Conservation (phyloP, 2,888 invertebrate genomes). For the Eurytoma californica region DNA sequence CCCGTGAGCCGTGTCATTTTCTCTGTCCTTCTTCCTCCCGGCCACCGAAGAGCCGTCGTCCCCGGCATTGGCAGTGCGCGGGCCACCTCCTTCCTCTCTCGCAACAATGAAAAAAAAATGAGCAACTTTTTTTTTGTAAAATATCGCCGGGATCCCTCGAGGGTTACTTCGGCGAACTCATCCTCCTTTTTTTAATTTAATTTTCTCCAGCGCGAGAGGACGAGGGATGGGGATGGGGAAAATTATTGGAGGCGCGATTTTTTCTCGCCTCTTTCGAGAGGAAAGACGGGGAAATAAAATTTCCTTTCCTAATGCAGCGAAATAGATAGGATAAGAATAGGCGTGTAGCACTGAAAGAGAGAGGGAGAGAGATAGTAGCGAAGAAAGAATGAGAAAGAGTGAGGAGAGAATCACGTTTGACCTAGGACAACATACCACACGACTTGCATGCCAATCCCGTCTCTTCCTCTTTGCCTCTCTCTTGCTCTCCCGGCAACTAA, state of each 20-base stretch:
- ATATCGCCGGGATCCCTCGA: too few relatives aligned
- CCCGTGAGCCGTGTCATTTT: constrained; percentile 39
- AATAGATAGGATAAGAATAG: constrained; percentile 40
- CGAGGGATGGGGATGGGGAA: too few relatives aligned
- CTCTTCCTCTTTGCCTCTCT: constrained; percentile 62
- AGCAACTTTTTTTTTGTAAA: neutral
- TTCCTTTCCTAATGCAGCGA: constrained; percentile 42
- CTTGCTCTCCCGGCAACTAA: constrained; percentile 54
- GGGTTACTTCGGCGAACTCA: too few relatives aligned
- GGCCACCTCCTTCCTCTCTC: neutral
- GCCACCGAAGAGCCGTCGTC: neutral
- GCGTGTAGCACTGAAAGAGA: constrained; percentile 21
- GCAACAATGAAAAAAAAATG: neutral
- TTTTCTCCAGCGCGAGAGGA: too few relatives aligned
- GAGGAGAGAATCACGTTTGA: constrained; percentile 69
- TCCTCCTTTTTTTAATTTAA: too few relatives aligned
- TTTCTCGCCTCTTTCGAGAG: neutral
- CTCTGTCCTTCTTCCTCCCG: constrained; percentile 13
- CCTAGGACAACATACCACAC: constrained; percentile 74
- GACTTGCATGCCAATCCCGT: constrained; percentile 74
- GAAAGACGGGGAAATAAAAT: constrained; percentile 19
- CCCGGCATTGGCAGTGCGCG: neutral
- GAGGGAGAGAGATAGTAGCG: neutral
- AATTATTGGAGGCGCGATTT: too few relatives aligned
- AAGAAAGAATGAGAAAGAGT: constrained; percentile 55